These are phyloP conservation scores for Bagarius yarrelli DNA, from an alignment of 2,113 vertebrate genomes.

Conservation along the genomic window DNA sequence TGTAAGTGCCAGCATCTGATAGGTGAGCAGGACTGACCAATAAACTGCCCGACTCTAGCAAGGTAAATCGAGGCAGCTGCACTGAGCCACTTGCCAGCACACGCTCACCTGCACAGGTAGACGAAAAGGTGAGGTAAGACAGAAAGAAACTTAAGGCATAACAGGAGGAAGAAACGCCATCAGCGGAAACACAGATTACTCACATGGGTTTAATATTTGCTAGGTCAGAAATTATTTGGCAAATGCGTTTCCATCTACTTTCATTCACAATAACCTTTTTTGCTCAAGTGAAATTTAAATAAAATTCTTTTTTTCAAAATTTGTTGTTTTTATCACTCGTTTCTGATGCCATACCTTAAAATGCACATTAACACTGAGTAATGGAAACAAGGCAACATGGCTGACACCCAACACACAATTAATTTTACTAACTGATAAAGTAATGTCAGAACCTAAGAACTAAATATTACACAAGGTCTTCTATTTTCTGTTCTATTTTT, in stretches of 20 bases:
- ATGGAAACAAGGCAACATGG: neutral
- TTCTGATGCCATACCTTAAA: no score
- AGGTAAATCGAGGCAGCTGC: conserved; percentile 90
- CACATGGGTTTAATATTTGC: no score
- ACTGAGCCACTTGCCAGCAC: conserved; percentile 94
- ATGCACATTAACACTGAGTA: no score
- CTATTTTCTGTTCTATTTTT: neutral
- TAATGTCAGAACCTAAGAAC: neutral
- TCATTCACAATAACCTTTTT: no score
- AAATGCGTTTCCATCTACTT: no score
- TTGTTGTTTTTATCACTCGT: no score
- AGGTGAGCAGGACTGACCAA: conserved; percentile 89
- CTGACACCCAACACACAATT: neutral
- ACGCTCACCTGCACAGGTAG: conserved; percentile 80
- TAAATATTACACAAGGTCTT: neutral
- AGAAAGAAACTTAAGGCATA: conserved; percentile 10
- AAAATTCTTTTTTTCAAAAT: no score
- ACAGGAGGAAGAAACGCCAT: no score
- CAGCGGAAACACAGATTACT: no score
- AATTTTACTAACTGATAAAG: neutral
- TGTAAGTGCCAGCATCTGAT: conserved; percentile 86
- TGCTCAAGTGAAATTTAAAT: no score
- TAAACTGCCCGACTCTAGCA: conserved; percentile 94
- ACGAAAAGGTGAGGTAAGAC: conserved; percentile 38
- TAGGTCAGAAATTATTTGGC: no score